Percentiles rank a stretch among this genome's conserved stretches.
Evolutionary conservation across 1,140 invertebrate genomes (phyloP).

Genomic region (Battus philenor): DNA sequence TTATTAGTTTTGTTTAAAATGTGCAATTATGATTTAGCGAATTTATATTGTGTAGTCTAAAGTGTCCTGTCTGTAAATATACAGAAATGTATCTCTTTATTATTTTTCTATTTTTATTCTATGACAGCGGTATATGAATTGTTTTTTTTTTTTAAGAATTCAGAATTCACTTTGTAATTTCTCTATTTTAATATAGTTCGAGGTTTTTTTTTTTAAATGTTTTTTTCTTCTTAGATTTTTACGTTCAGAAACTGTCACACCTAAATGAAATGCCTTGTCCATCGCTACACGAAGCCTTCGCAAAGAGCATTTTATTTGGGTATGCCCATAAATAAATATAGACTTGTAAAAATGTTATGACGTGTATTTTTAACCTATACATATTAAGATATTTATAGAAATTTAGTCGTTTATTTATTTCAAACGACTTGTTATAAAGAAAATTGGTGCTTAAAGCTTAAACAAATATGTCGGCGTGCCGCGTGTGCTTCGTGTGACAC

Average conservation of each 20-base stretch:
- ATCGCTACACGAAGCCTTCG: constrained; percentile 19
- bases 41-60: constrained; percentile 59
- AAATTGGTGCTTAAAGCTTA: constrained; percentile 76
- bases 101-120: constrained; percentile 46
- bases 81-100: constrained; percentile 55
- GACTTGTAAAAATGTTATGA: constrained; percentile 76
- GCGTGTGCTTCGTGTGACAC: too few relatives aligned
- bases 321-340: constrained; percentile 53
- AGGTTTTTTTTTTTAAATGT: too few relatives aligned
- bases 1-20: constrained; percentile 55
- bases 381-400: constrained; percentile 76
- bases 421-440: constrained; percentile 76
- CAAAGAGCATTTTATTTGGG: constrained; percentile 38
- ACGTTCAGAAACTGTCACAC: constrained; percentile 30
- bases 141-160: constrained; percentile 30
- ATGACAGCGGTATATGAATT: constrained; percentile 27
- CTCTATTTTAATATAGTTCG: constrained; percentile 30
- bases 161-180: constrained; percentile 28
- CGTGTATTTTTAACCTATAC: constrained; percentile 75
- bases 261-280: constrained; percentile 43
- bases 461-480: constrained; percentile 60
- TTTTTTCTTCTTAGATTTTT: constrained; percentile 36
- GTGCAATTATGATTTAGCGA: constrained; percentile 66
- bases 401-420: constrained; percentile 76
- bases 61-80: constrained; percentile 68